Evolutionary conservation across 2,797 vertebrate genomes (phyloP).

Genomic region (Oryzias sinensis): DNA sequence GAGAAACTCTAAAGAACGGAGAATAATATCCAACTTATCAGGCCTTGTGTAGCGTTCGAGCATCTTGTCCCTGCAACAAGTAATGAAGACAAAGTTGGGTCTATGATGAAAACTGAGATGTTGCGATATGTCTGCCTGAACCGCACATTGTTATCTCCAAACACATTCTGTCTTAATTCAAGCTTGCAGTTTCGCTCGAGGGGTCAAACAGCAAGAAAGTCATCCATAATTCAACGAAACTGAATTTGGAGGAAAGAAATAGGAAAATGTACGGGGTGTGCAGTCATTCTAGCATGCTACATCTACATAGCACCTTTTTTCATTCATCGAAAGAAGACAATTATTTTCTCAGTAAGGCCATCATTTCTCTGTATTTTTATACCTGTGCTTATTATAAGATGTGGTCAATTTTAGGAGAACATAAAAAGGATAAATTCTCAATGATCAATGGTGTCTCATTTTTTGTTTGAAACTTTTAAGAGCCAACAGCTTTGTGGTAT

Average conservation of each 20-base stretch:
- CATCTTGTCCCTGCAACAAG: slow-evolving; percentile 12
- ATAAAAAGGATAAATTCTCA: too few relatives aligned
- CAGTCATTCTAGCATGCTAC: neutral
- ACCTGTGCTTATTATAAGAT: too few relatives aligned
- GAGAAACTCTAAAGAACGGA: slow-evolving; percentile 1
- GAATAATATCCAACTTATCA: neutral
- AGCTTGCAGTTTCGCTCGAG: neutral
- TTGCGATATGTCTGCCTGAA: slow-evolving; percentile 7
- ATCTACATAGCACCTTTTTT: too few relatives aligned
- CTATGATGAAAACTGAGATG: slow-evolving; percentile 14
- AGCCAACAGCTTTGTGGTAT: slow-evolving; percentile 4
- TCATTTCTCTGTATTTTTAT: too few relatives aligned
- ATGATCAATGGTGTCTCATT: neutral
- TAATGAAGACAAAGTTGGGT: slow-evolving; percentile 26
- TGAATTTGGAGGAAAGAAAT: neutral
- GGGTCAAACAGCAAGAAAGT: neutral
- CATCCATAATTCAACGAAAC: slow-evolving; percentile 1
- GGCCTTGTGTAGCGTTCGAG: neutral
- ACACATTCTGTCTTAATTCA: slow-evolving; percentile 3
- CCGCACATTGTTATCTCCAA: slow-evolving; percentile 10
- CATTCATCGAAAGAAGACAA: too few relatives aligned
- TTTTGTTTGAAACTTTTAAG: neutral
- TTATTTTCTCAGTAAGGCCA: too few relatives aligned
- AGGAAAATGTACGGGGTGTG: neutral
- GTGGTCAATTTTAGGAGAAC: too few relatives aligned